Base-by-base conservation (phyloP, 2,113 vertebrate species). In the Scolopax mira region DNA sequence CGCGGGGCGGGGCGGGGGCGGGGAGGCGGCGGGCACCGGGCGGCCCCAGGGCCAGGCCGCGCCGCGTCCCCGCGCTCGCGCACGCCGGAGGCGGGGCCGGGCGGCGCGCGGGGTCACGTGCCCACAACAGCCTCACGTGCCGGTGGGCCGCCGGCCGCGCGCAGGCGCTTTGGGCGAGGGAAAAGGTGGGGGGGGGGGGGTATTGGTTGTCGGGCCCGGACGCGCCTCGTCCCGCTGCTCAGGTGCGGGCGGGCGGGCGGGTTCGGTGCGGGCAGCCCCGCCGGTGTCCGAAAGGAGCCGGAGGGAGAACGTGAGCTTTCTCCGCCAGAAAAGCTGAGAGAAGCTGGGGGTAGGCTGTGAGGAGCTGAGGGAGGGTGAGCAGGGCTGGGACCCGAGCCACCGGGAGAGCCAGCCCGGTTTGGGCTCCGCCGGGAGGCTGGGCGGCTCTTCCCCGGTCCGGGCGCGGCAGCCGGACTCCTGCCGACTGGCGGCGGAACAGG, bases 61-160 rank as follows among this genome's bases (percentile, higher is more conserved):
- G 87, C 65, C 55, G 70, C 31, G 75, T 66, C 86, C 79, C 89
- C 58, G 87, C 73, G 66, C 90, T 71, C 94, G 93, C 86, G 57
- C 73, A 42, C 79, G 78, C 57, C 48, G 88, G 83, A 79, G 71
- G 86, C 75, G 58, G 88, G 90, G 81, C 70, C 25, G 9, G 51
- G 88, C 28, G 31, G 94, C 3, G 82, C 84, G 35, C 79, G 66
- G 19, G 25, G 41, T 98, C 97, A 98, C 97, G 96, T 97, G 97
- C 87, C 85, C 97, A 97, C 93, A 98, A 98, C 97, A 98, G 79
- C 85, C 92, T 97, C 97, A 97, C 97, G 97, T 98, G 97, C 97
- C 69, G 25, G 73, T 70, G 49, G 14, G 41, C 41, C 41, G 86
- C 89, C 49, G 39, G 73, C n/a, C 5, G 18, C 14, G 67, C 72